Conservation (phyloP, 2,113 vertebrate genomes). For the Pteronura brasiliensis region DNA sequence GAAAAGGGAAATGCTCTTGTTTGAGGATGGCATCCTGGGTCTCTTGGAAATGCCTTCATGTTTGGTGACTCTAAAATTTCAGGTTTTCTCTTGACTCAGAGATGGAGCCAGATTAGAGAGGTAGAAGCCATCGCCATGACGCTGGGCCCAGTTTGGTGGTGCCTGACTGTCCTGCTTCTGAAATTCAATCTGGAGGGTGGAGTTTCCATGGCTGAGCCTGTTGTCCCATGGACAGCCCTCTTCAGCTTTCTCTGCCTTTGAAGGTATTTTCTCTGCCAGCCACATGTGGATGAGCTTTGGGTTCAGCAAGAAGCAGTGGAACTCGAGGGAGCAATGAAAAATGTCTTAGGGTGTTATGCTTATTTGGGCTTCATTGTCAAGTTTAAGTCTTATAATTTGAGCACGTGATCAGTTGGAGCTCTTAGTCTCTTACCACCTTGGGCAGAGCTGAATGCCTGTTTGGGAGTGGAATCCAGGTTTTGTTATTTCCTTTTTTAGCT, state of each 20-base stretch:
- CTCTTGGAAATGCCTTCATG: neutral
- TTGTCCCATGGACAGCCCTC: neutral
- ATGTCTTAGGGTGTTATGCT: neutral
- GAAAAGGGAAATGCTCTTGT: neutral
- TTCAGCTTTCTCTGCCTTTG: neutral
- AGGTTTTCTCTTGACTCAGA: conserved; percentile 32
- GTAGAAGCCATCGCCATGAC: neutral
- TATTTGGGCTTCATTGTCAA: conserved; percentile 5
- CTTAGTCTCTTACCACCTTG: neutral
- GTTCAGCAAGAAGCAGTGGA: neutral
- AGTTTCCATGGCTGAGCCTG: conserved; percentile 2
- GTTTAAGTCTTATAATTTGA: neutral
- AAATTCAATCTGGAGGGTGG: conserved; percentile 34
- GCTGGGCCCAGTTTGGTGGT: neutral
- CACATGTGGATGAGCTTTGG: neutral
- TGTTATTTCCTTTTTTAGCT: neutral
- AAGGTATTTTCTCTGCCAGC: neutral
- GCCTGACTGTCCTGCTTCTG: conserved; percentile 43
- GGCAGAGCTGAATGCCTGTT: neutral
- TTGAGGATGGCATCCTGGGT: neutral
- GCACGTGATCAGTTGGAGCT: neutral
- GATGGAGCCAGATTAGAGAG: conserved; percentile 17
- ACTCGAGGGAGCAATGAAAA: neutral
- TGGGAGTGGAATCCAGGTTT: neutral
- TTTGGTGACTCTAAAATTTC: conserved; percentile 33